Evolutionary conservation across 2,113 vertebrate genomes (phyloP).

Genomic region (Phylloscopus trochiloides): DNA sequence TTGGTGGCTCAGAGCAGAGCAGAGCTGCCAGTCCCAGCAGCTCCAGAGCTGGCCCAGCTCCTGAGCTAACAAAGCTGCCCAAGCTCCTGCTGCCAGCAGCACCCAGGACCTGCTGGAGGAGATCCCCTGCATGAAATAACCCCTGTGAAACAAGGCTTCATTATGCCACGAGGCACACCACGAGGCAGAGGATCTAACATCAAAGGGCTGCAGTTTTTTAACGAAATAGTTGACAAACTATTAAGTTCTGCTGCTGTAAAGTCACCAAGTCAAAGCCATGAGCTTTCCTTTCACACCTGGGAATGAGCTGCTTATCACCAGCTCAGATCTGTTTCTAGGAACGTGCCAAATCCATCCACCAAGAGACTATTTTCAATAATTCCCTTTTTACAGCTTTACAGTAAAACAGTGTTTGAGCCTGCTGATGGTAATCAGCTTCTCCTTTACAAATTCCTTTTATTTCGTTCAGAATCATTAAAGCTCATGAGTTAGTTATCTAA

Average conservation of each 20-base stretch:
- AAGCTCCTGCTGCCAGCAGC: background rate
- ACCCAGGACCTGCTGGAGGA: background rate
- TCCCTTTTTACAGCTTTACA: constrained; percentile 83
- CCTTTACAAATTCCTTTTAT: constrained; percentile 88
- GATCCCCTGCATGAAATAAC: background rate
- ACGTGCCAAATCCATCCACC: constrained; percentile 79
- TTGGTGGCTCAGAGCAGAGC: background rate
- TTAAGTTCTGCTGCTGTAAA: constrained; percentile 57
- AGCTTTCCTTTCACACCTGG: constrained; percentile 80
- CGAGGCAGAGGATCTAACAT: constrained; percentile 9
- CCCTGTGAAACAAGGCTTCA: background rate
- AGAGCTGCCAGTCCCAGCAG: background rate
- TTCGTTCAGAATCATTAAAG: constrained; percentile 83
- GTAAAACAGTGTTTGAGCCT: constrained; percentile 81
- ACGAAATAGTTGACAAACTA: constrained; percentile 52
- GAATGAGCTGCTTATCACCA: constrained; percentile 78
- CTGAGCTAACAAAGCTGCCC: background rate
- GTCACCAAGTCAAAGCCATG: constrained; percentile 49
- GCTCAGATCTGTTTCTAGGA: constrained; percentile 80
- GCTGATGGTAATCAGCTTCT: constrained; percentile 86
- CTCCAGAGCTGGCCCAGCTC: background rate
- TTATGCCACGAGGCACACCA: background rate
- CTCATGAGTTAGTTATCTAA: constrained; percentile 84
- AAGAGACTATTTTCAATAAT: constrained; percentile 76
- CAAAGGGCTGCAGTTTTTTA: constrained; percentile 11